Conservation (phyloP, 2,888 invertebrate genomes). For the Lasioglossum oenotherae region DNA sequence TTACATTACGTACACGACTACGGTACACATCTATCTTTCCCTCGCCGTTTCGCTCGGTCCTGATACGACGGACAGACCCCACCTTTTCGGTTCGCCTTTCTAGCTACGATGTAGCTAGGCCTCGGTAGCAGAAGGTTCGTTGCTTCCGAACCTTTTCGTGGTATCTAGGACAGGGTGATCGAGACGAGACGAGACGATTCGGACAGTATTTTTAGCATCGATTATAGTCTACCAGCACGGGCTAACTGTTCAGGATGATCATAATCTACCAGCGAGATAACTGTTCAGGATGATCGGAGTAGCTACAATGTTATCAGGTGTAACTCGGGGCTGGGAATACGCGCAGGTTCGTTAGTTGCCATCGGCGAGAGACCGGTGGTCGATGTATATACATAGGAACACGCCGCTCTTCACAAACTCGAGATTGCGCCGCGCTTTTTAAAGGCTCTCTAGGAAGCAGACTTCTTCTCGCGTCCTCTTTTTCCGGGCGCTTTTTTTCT, state of each 20-base stretch:
- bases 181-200: conserved; percentile 40
- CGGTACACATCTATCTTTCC: not conserved
- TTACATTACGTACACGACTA: not conserved
- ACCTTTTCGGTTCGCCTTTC: not conserved
- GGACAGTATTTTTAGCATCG: conserved; percentile 45
- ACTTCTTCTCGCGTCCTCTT: not conserved
- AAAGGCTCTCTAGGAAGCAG: not conserved
- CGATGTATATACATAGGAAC: not conserved
- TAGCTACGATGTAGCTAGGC: not conserved
- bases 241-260: conserved; percentile 32
- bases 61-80: not conserved
- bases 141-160: conserved; percentile 35
- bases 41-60: conserved; percentile 51
- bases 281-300: conserved; percentile 22
- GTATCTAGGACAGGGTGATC: conserved; percentile 51
- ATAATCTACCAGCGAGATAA: conserved; percentile 19
- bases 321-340: not conserved
- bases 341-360: not conserved
- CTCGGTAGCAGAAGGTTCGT: conserved; percentile 17
- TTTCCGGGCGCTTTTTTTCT: not conserved
- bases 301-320: not conserved
- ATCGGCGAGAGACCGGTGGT: not conserved
- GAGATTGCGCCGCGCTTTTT: not conserved
- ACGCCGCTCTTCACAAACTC: not conserved
- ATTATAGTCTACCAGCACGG: conserved; percentile 28